Percentiles rank a stretch among this genome's conserved stretches.
Conservation (phyloP, 2,113 vertebrate species). For the Amphiprion percula region DNA sequence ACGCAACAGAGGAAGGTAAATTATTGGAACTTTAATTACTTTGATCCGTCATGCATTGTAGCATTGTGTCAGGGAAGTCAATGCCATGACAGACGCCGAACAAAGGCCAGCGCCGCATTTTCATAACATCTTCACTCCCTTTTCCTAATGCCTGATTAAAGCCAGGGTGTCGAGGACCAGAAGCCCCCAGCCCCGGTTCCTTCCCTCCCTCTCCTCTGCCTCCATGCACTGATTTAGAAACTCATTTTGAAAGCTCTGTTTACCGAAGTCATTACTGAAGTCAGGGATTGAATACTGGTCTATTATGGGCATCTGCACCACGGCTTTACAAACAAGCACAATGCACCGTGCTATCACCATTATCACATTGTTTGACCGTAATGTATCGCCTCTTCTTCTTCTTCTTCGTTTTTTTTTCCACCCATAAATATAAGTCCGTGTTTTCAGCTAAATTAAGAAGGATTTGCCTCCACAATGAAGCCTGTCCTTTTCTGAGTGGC, state of each 20-base stretch:
- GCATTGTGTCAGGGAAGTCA: conserved; percentile 91
- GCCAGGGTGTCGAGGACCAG: conserved; percentile 81
- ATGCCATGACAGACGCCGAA: conserved; percentile 88
- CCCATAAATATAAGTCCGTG: conserved; percentile 74
- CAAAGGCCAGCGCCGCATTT: conserved; percentile 89
- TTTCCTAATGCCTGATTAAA: conserved; percentile 90
- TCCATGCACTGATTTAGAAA: conserved; percentile 74
- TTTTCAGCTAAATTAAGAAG: conserved; percentile 83
- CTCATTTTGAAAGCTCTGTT: conserved; percentile 83
- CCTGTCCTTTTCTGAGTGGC: conserved; percentile 68
- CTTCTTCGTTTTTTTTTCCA: background rate
- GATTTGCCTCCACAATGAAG: conserved; percentile 80
- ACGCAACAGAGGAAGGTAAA: conserved; percentile 93
- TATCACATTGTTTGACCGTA: conserved; percentile 79
- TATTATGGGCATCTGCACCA: conserved; percentile 75
- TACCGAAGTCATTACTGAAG: conserved; percentile 81
- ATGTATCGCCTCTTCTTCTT: conserved; percentile 70
- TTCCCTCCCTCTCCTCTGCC: conserved; percentile 25
- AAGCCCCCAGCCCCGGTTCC: conserved; percentile 57
- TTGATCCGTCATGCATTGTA: conserved; percentile 94
- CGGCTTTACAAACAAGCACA: conserved; percentile 81
- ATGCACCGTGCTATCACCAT: conserved; percentile 73
- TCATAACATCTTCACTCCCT: conserved; percentile 88
- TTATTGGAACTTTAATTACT: conserved; percentile 98
- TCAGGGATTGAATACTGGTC: conserved; percentile 73